Conservation (phyloP, 2,888 invertebrate species). For the Deilephila porcellus region DNA sequence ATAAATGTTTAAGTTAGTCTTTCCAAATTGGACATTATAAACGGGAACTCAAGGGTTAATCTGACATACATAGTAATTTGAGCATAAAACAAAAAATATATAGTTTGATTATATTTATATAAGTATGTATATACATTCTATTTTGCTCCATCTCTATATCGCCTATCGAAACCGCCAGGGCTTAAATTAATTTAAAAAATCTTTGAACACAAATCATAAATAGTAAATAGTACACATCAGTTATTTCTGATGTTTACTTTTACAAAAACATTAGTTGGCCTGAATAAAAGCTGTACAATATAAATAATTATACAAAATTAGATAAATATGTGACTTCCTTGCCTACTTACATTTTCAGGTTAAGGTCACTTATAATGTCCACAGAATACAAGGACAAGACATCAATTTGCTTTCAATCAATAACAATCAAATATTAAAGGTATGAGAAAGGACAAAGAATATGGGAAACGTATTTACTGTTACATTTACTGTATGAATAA, state of each 20-base stretch:
- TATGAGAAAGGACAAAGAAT: neutral
- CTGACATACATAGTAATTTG: neutral
- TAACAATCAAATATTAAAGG: conserved; percentile 15
- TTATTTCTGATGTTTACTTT: too few species aligned
- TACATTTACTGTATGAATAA: conserved; percentile 1
- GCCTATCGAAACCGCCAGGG: neutral
- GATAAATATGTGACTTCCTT: neutral
- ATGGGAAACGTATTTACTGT: neutral
- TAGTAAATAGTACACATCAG: too few species aligned
- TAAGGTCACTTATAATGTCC: neutral
- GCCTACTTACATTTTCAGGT: neutral
- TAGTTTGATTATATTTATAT: neutral
- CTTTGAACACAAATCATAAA: too few species aligned
- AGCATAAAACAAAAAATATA: neutral
- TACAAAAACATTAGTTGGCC: too few species aligned
- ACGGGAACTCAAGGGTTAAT: neutral
- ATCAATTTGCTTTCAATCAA: conserved; percentile 14
- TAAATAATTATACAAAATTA: too few species aligned
- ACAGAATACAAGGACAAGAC: neutral
- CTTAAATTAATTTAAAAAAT: too few species aligned
- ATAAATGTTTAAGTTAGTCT: too few species aligned
- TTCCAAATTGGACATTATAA: neutral
- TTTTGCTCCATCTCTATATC: neutral
- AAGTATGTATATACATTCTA: too few species aligned
- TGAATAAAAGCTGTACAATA: too few species aligned